A percentile compares a stretch with the other conserved stretches of the same genome.
phyloP scores from a whole-genome alignment of 2,113 vertebrate species.

The Albula glossodonta region DNA sequence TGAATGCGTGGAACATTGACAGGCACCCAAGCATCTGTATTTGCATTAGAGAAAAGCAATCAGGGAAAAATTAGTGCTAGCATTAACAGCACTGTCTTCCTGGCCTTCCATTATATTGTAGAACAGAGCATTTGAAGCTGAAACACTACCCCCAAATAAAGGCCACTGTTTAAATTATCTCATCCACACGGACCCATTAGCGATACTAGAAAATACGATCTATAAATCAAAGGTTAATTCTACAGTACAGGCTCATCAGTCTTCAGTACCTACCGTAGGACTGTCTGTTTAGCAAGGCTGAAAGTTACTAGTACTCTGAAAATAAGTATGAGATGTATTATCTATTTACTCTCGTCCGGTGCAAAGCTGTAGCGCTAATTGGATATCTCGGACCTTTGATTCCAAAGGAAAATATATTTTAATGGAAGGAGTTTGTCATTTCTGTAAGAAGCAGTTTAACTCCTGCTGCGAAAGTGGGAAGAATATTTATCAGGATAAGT shows the following conservation, averaged over 20 bases:
- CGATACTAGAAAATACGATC: not conserved
- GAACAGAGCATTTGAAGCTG: not conserved
- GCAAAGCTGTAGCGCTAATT: constrained; percentile 44
- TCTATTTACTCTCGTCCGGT: constrained; percentile 35
- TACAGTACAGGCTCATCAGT: not conserved
- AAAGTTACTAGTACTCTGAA: constrained; percentile 4
- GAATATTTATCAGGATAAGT: constrained; percentile 27
- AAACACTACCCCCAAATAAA: not conserved
- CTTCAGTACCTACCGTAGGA: not conserved
- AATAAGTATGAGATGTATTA: constrained; percentile 16
- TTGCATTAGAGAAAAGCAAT: not conserved
- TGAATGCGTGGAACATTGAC: too few relatives aligned
- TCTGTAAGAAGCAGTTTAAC: constrained; percentile 48
- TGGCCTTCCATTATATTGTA: not conserved
- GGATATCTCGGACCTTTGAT: constrained; percentile 36
- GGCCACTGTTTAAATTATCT: not conserved
- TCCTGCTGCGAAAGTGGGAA: constrained; percentile 37
- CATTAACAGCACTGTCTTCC: not conserved
- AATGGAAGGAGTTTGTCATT: constrained; percentile 41
- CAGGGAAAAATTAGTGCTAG: not conserved
- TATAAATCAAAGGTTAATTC: too few relatives aligned
- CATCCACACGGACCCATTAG: not conserved
- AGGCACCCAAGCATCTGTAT: too few relatives aligned
- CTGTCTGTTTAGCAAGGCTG: constrained; percentile 18
- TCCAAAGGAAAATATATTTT: constrained; percentile 52